Conservation (phyloP, 1,140 invertebrate genomes). For the Drosophila miranda region DNA sequence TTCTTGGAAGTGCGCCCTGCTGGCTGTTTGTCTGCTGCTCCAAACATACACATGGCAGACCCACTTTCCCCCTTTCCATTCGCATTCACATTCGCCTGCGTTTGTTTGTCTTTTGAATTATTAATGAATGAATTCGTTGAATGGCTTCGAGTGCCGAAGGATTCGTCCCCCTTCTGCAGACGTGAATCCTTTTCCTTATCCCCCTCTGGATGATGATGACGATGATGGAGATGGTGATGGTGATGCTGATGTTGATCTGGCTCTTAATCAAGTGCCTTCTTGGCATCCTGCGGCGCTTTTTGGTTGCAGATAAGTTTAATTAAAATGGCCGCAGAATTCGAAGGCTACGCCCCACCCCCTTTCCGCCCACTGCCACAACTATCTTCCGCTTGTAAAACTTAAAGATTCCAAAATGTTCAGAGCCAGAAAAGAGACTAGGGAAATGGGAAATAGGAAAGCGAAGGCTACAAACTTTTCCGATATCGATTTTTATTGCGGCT, state of each 20-base stretch:
- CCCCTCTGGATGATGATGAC: not conserved
- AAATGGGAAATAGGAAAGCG: conserved; percentile 9
- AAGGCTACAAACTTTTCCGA: conserved; percentile 64
- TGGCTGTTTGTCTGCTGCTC: conserved; percentile 58
- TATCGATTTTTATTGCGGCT: conserved; percentile 73
- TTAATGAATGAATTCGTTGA: conserved; percentile 54
- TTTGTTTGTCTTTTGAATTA: conserved; percentile 68
- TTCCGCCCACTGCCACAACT: conserved; percentile 10
- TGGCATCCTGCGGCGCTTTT: conserved; percentile 2
- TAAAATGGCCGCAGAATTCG: conserved; percentile 55
- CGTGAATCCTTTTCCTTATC: not conserved
- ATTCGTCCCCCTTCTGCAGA: no score
- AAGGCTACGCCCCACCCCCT: not conserved
- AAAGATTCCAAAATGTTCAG: conserved; percentile 47
- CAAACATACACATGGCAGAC: conserved; percentile 25
- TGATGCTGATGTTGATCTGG: conserved; percentile 42
- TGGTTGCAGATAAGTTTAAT: conserved; percentile 68
- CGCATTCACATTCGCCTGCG: conserved; percentile 2
- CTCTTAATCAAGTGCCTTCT: conserved; percentile 60
- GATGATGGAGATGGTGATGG: not conserved
- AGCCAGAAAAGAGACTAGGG: not conserved
- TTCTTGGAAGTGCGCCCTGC: conserved; percentile 5
- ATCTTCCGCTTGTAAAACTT: conserved; percentile 27
- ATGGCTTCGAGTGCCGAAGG: conserved; percentile 25
- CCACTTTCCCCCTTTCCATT: no score